These are phyloP conservation scores for Cataglyphis hispanica DNA, from an alignment of 1,140 invertebrate species.

Conservation along the genomic window DNA sequence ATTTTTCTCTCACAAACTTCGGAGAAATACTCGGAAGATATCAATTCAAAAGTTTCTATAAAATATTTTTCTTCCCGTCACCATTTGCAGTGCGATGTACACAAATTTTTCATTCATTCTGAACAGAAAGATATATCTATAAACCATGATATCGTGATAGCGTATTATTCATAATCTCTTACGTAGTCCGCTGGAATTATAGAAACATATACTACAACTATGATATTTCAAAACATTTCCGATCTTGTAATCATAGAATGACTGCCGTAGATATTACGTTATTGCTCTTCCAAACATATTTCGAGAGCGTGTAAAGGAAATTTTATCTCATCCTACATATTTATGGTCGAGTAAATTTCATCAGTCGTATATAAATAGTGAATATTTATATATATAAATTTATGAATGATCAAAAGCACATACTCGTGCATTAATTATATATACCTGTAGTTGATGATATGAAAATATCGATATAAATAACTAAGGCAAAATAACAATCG, in stretches of 20 bases:
- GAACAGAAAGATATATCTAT: not conserved
- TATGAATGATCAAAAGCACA: not conserved
- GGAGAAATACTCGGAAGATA: not conserved
- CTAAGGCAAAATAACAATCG: not conserved
- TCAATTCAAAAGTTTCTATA: not conserved
- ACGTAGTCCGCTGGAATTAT: not conserved
- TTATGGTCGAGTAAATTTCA: not conserved
- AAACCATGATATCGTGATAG: not conserved
- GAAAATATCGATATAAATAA: not conserved
- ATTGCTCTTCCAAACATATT: not conserved
- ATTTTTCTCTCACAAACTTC: constrained; percentile 16
- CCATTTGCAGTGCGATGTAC: not conserved
- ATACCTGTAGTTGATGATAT: constrained; percentile 3
- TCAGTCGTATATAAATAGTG: constrained; percentile 7
- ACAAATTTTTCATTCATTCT: constrained; percentile 15
- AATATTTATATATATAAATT: not conserved
- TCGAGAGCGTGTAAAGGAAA: not conserved
- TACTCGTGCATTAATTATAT: constrained; percentile 10
- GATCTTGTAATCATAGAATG: not conserved
- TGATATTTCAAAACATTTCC: not conserved
- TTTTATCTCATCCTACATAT: constrained; percentile 13
- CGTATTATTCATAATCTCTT: constrained; percentile 1
- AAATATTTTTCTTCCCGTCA: constrained; percentile 2
- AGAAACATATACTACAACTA: not conserved
- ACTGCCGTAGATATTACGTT: not conserved